Percentiles rank a stretch among this genome's conserved stretches.
Conservation (phyloP, 2,113 vertebrate genomes). For the Plecturocebus donacophilus region DNA sequence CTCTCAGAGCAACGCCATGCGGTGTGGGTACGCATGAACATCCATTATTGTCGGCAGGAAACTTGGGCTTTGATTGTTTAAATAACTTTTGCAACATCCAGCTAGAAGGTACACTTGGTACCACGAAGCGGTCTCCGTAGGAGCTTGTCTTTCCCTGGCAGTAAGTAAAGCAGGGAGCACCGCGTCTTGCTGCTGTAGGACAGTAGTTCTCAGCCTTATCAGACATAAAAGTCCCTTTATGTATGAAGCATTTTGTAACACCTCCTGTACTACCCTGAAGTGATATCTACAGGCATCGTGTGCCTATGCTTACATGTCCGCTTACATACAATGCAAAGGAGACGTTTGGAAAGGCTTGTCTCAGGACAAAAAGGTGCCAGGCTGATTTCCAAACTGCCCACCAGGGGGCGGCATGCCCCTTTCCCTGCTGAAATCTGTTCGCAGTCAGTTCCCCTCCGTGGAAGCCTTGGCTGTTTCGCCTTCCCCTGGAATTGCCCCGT, state of each 20-base stretch:
- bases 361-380: no score
- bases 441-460: fast-evolving
- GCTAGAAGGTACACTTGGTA: background rate
- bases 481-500: fast-evolving
- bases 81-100: background rate
- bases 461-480: fast-evolving
- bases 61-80: background rate
- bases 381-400: background rate
- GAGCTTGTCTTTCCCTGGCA: no score
- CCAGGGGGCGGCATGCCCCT: background rate
- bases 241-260: background rate
- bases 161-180: background rate
- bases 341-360: background rate
- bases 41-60: background rate
- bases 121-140: fast-evolving
- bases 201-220: background rate
- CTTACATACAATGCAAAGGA: background rate
- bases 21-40: no score
- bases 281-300: background rate
- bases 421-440: background rate
- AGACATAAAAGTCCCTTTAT: background rate
- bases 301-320: background rate
- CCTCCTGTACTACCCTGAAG: background rate
- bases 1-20: fast-evolving
- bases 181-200: background rate